Evolutionary conservation across 1,140 invertebrate genomes (phyloP), one percentile per base, ranked within the genome.

Genomic region (Orius insidiosus): DNA sequence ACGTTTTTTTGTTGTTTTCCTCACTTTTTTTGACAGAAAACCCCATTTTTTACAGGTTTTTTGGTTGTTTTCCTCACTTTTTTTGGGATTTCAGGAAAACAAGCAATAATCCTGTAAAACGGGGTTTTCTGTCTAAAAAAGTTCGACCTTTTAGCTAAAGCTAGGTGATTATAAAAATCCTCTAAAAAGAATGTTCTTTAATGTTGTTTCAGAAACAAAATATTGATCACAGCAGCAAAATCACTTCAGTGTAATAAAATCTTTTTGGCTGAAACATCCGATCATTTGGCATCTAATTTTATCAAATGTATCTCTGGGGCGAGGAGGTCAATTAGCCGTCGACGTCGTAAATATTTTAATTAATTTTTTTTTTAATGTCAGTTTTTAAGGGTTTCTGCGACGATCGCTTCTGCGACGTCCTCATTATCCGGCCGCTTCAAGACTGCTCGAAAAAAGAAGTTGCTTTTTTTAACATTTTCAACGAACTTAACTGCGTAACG

Each of bases 401-500:
- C 58, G 54, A 56, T 32, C 65, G 76, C 43, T 60, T 70, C 56
- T 13, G 58, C 3, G 59, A 68, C 48, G 55, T 79, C 2, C 66
- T 64, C 54, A 61, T 82, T 49, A 55, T 83, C 6, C 64, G 76
- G 56, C 80, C 81, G 2, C 67, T 84, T 56, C 70, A 75, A 57
- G 75, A 81, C 53, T 80, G 85, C 54, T 74, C 70, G 9, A 67
- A 67, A 47, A 78, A 82, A 56, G 84, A 88, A 66, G 52, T 86
- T 14, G 55, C 65, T 15, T 64, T 74, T 53, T 86, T 83, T 57
- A 68, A 75, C 37, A 46, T 65, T 14, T 66, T 72, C 34, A 63
- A 74, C 51, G 55, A 66, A 46, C 51, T 76, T 18, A 52, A 68
- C 41, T 56, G 60, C 31, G 51, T 71, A 1, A 49, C 58, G 53